Evolutionary conservation across 2,113 vertebrate species (phyloP).

Genomic region (Xenus cinereus): DNA sequence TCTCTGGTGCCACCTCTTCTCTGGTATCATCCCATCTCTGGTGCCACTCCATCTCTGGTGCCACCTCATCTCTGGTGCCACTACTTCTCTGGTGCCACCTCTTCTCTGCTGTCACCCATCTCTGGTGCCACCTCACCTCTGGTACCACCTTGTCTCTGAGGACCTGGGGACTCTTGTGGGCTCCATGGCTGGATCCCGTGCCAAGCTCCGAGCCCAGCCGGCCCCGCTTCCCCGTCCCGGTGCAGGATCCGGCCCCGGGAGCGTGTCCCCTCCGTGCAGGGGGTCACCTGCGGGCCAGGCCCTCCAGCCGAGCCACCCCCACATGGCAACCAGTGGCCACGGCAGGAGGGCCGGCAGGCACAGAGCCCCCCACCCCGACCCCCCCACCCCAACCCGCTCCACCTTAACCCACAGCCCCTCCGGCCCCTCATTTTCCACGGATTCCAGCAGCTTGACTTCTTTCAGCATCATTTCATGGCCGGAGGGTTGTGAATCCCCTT

Average conservation of each 20-base stretch:
- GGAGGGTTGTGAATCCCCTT: not conserved
- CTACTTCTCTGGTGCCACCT: too few species aligned
- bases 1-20: not conserved
- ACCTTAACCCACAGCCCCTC: not conserved
- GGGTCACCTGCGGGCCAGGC: not conserved
- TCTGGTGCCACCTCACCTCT: too few species aligned
- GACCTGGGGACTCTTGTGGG: not conserved
- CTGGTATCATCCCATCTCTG: not conserved
- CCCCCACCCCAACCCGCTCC: not conserved
- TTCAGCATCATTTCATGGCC: conserved; percentile 7
- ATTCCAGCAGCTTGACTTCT: conserved; percentile 42
- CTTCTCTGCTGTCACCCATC: too few species aligned
- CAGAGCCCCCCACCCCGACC: not conserved
- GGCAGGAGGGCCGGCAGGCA: not conserved
- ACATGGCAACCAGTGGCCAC: fast-evolving
- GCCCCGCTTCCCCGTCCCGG: fast-evolving
- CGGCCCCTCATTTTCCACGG: conserved; percentile 27
- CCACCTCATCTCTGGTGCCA: not conserved
- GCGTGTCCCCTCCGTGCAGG: fast-evolving
- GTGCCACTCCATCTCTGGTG: too few species aligned
- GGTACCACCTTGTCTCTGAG: too few species aligned
- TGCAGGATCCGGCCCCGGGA: fast-evolving
- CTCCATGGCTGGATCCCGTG: not conserved
- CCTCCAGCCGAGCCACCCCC: not conserved
- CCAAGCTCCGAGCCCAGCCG: fast-evolving